Percentiles rank a stretch among this genome's conserved stretches.
These are phyloP conservation scores for Tetanocera ferruginea DNA, from an alignment of 2,888 invertebrate genomes.

Conservation along the genomic window DNA sequence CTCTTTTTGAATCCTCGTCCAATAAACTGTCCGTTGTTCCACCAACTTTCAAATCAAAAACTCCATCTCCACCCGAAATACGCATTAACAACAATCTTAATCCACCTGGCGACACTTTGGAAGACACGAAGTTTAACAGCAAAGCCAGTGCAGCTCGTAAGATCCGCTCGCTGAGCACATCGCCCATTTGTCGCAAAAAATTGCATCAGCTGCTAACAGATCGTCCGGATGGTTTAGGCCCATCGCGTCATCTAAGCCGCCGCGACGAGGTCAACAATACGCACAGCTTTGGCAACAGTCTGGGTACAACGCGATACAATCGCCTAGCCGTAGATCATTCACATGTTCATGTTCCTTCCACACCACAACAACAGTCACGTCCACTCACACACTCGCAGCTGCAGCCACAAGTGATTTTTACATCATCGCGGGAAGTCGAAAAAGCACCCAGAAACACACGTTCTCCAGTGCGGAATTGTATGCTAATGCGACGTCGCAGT, in stretches of 20 bases:
- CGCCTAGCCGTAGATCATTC: constrained; percentile 50
- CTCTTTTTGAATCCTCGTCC: constrained; percentile 65
- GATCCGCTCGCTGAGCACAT: constrained; percentile 65
- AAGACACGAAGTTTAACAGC: constrained; percentile 45
- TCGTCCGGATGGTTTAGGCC: constrained; percentile 56
- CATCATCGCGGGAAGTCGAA: constrained; percentile 37
- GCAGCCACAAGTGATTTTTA: constrained; percentile 23
- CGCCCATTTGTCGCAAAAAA: constrained; percentile 64
- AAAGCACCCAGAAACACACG: constrained; percentile 38
- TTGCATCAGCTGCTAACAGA: constrained; percentile 31
- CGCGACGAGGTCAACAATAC: constrained; percentile 50
- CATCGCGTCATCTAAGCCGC: constrained; percentile 63
- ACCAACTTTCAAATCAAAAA: constrained; percentile 45
- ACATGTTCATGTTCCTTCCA: not conserved
- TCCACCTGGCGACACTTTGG: constrained; percentile 53
- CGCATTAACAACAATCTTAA: constrained; percentile 54
- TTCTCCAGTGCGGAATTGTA: constrained; percentile 59
- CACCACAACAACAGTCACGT: not conserved
- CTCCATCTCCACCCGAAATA: constrained; percentile 47
- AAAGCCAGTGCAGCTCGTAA: constrained; percentile 44
- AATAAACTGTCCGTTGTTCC: constrained; percentile 59
- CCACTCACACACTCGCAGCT: constrained; percentile 42
- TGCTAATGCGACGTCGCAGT: constrained; percentile 62
- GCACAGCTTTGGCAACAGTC: constrained; percentile 58
- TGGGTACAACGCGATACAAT: constrained; percentile 53